Percentiles rank a stretch among this genome's conserved stretches.
These are phyloP conservation scores for Okapia johnstoni DNA, from an alignment of 2,113 vertebrate genomes.

Conservation along the genomic window DNA sequence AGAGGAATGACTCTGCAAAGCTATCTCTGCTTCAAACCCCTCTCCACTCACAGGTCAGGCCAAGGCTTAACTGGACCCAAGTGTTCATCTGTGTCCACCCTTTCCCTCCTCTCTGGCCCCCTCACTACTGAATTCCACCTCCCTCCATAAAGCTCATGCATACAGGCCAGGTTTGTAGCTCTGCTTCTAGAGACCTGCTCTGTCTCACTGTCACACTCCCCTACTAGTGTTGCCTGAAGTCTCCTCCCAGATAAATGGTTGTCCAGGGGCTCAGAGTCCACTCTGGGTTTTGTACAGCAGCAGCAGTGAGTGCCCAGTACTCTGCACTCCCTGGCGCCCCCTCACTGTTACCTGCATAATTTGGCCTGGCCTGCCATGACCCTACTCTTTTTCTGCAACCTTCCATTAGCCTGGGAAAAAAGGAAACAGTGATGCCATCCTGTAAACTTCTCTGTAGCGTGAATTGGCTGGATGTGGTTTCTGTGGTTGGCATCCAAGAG, in stretches of 20 bases:
- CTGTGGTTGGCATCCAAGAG: background rate
- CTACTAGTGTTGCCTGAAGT: background rate
- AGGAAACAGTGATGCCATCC: background rate
- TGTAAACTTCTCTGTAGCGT: background rate
- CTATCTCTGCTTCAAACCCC: background rate
- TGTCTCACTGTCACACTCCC: background rate
- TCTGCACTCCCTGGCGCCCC: accelerated
- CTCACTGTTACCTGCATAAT: background rate
- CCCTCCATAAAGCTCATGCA: background rate
- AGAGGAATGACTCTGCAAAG: background rate
- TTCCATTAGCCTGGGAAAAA: background rate
- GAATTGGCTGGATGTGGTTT: background rate
- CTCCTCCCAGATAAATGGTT: background rate
- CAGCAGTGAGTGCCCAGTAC: background rate
- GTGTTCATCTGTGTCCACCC: background rate
- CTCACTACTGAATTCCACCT: background rate
- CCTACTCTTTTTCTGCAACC: background rate
- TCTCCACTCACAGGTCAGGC: background rate
- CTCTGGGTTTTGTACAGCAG: background rate
- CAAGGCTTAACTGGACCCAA: background rate
- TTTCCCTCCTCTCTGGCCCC: background rate
- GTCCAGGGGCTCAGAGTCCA: background rate
- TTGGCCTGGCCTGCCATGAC: background rate
- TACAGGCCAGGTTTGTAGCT: background rate
- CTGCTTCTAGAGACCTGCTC: background rate